Base-by-base conservation (phyloP, 64 coral and sea anemone genomes). In the Pachyseris speciosa region DNA sequence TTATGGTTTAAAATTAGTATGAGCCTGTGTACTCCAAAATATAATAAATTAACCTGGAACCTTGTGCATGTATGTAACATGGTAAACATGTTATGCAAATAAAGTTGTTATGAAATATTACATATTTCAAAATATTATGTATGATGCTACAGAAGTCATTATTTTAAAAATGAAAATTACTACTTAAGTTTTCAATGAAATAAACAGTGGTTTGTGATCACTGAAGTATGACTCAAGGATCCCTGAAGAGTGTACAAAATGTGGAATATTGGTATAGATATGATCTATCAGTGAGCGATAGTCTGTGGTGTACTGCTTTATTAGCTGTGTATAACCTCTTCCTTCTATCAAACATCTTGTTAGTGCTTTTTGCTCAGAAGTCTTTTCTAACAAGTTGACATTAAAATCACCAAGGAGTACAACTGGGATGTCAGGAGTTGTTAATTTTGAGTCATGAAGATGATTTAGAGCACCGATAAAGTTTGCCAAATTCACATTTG, bases 221-320 rank as follows among this genome's bases (percentile, higher is more conserved):
- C 67, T 88, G 49, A 19, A 88, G 40, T 88, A 88, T 4, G 85
- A 75, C 37, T 88, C 48, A 76, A 89, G 86, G 51, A 89, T 71
- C 59, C 51, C 86, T 57, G 69, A 75, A 7, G 69, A 51, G 44
- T 55, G 39, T 37, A 89, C 70, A 59, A 53, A 49, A 55, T 89
- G 39, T 1, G 86, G 86, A 17, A 89, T 51, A 89, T 89, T 89
- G 25, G 86, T 89, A 28, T 89, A 89, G 16, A 89, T 22, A 57
- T 89, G 68, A 63, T 89, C 86, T 58, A 89, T 89, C 72, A 72
- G 67, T 33, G 86, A 77, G 34, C 37, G 25, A 75, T 88, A 89
- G 60, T 89, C 86, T 33, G 86, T 89, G 17, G 70, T 89, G 45
- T 42, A 74, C 16, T 89, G 60, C 22, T 42, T 72, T 9, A 88